Evolutionary conservation across 1,140 invertebrate genomes (phyloP).

Genomic region (Penaeus japonicus): DNA sequence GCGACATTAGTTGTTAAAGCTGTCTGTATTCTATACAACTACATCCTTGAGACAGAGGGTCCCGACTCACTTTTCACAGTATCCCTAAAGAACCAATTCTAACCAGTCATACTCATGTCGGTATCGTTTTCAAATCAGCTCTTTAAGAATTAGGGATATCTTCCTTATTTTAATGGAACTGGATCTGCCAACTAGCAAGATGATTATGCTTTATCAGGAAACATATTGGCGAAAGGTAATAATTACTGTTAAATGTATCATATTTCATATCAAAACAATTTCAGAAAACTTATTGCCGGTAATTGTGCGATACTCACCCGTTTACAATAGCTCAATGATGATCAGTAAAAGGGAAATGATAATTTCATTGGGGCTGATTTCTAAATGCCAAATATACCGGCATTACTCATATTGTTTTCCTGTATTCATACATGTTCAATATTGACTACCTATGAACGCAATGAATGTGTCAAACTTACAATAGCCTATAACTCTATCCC

Average conservation of each 20-base stretch:
- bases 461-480: no score
- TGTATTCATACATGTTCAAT: neutral
- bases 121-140: conserved; percentile 2
- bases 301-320: neutral
- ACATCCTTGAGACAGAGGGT: conserved; percentile 14
- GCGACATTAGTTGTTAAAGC: conserved; percentile 29
- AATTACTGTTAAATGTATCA: neutral
- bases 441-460: no score
- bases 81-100: conserved; percentile 12
- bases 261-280: neutral
- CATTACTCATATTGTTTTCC: neutral
- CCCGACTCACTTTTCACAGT: neutral
- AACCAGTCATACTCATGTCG: neutral
- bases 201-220: neutral
- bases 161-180: neutral
- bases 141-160: conserved; percentile 26
- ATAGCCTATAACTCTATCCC: no score
- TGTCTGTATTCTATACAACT: conserved; percentile 1
- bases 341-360: neutral
- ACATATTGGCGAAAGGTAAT: neutral
- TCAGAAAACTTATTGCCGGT: neutral
- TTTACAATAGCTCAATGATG: neutral
- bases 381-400: neutral
- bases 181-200: neutral
- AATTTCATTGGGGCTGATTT: neutral